Conservation (phyloP, 2,797 vertebrate genomes). For the Intellagama lesueurii region DNA sequence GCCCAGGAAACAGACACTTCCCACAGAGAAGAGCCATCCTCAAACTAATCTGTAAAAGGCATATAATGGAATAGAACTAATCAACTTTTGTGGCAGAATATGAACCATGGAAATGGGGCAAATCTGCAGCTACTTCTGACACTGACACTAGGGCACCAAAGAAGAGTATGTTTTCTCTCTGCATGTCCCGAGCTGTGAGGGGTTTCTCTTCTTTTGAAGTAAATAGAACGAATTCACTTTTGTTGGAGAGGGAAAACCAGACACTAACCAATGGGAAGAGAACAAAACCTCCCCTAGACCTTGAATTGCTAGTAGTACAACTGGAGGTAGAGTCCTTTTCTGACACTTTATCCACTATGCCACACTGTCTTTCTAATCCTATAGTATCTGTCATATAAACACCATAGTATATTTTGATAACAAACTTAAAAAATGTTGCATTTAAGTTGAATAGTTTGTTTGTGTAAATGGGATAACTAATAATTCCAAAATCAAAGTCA, state of each 20-base stretch:
- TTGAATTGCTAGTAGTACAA: neutral
- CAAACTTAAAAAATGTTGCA: conserved; percentile 32
- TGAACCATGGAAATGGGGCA: neutral
- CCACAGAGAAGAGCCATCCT: neutral
- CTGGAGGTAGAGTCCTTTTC: neutral
- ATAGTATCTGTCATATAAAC: neutral
- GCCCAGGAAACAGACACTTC: neutral
- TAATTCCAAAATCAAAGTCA: conserved; percentile 16
- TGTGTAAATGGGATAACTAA: conserved; percentile 3
- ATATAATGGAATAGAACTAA: neutral
- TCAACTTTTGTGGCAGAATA: neutral
- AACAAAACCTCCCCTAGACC: neutral
- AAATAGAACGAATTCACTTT: neutral
- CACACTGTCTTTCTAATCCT: conserved; percentile 22
- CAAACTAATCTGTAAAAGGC: neutral
- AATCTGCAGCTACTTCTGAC: neutral
- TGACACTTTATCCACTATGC: too few species aligned
- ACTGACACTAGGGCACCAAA: neutral
- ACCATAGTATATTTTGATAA: neutral
- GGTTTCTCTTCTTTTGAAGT: neutral
- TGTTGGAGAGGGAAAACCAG: neutral
- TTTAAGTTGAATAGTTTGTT: neutral
- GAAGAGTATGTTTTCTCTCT: neutral
- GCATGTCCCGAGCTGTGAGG: too few species aligned
- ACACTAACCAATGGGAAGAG: neutral